A percentile compares a stretch with the other conserved stretches of the same genome.
Evolutionary conservation across 2,113 vertebrate genomes (phyloP).

Genomic region (Protobothrops flavoviridis): DNA sequence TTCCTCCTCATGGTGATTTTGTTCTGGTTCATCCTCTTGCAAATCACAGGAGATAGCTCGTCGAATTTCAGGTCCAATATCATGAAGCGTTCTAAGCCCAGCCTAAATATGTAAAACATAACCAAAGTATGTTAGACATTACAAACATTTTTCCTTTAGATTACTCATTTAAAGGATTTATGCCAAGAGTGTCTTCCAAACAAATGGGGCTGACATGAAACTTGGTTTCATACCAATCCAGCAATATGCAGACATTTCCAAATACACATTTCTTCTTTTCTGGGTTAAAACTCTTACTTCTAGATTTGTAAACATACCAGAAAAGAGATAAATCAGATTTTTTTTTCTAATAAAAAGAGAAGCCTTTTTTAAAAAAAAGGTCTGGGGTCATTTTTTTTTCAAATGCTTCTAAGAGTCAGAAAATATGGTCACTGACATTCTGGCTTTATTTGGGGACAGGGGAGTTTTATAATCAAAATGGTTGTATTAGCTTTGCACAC

Average conservation of each 20-base stretch:
- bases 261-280: neutral
- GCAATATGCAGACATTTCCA: neutral
- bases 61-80: conserved; percentile 99
- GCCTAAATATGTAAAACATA: conserved; percentile 92
- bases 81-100: conserved; percentile 97
- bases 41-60: conserved; percentile 99
- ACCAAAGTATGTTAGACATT: conserved; percentile 72
- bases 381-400: neutral
- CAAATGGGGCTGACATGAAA: neutral
- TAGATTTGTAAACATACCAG: neutral
- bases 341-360: neutral
- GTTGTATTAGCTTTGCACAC: neutral
- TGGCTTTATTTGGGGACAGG: neutral
- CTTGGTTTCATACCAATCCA: neutral
- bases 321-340: neutral
- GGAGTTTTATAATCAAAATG: neutral
- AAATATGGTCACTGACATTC: neutral
- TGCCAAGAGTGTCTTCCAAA: neutral
- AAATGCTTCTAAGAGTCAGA: neutral
- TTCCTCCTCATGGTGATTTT: conserved; percentile 93
- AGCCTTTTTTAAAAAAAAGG: neutral
- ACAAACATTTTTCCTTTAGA: neutral
- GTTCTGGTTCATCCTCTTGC: conserved; percentile 97
- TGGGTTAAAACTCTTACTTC: neutral
- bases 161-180: conserved; percentile 29